phyloP scores from a whole-genome alignment of 2,113 vertebrate genomes.

The Chloropsis hardwickii region DNA sequence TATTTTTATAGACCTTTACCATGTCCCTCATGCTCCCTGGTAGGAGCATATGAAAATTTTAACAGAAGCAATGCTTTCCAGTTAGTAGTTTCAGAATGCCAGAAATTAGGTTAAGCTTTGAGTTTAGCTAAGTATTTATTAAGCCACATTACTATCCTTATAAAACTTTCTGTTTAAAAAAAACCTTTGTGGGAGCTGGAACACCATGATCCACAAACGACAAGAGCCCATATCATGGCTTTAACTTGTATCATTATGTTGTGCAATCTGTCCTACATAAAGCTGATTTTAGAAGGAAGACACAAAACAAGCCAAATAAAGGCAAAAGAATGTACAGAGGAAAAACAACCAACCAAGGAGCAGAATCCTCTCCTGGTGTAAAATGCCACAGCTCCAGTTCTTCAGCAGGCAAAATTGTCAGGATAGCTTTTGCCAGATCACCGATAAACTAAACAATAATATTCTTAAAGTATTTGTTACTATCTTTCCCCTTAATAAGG shows the following conservation, averaged over 20 bases:
- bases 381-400: not conserved
- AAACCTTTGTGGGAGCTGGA: not conserved
- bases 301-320: not conserved
- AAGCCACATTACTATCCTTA: not conserved
- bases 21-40: not conserved
- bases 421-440: not conserved
- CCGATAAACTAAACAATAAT: not conserved
- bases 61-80: conserved; percentile 4
- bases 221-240: not conserved
- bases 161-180: not conserved
- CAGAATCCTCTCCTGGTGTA: not conserved
- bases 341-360: not conserved
- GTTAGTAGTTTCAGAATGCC: conserved; percentile 37
- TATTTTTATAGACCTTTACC: not conserved
- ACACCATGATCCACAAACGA: not conserved
- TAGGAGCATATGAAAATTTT: not conserved
- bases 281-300: not conserved
- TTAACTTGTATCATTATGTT: not conserved
- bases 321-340: not conserved
- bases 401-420: not conserved
- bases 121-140: not conserved
- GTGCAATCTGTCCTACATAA: not conserved
- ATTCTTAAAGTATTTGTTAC: not conserved
- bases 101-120: conserved; percentile 17
- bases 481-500: not conserved